Percentiles rank a stretch among this genome's conserved stretches.
Conservation (phyloP, 2,113 vertebrate genomes). For the Myodes glareolus region DNA sequence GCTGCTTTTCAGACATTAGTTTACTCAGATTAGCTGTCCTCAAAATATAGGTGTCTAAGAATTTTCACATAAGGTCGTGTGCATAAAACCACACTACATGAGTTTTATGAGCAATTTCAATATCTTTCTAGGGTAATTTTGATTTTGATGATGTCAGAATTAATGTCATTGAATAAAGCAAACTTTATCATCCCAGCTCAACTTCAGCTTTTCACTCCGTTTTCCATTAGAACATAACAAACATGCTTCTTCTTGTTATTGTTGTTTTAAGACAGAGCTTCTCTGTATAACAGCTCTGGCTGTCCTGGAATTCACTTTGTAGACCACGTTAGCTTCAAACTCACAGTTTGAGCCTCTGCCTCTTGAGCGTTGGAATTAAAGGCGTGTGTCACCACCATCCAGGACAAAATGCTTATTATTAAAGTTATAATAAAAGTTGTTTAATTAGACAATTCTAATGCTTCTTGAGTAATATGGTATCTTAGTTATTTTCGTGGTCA, state of each 20-base stretch:
- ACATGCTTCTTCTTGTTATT: neutral
- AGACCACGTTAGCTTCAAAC: neutral
- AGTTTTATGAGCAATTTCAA: conserved; percentile 6
- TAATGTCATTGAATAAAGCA: neutral
- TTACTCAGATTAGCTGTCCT: conserved; percentile 22
- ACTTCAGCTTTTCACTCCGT: neutral
- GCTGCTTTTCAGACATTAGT: neutral
- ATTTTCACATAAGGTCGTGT: neutral
- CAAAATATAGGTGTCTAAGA: neutral
- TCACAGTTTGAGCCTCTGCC: neutral
- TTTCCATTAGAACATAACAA: conserved; percentile 31
- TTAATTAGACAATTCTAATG: conserved; percentile 31
- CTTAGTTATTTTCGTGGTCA: neutral
- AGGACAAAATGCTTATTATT: neutral
- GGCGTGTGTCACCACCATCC: neutral
- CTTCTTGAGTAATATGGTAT: conserved; percentile 23
- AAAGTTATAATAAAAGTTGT: neutral
- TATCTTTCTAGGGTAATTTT: conserved; percentile 20
- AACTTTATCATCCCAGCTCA: neutral
- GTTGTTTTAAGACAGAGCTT: neutral
- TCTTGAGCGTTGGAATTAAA: neutral
- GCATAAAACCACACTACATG: neutral
- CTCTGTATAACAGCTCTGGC: neutral
- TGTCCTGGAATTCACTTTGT: neutral
- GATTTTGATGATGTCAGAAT: neutral